Evolutionary conservation across 1,140 invertebrate species (phyloP).

Genomic region (Heliconius melpomene): DNA sequence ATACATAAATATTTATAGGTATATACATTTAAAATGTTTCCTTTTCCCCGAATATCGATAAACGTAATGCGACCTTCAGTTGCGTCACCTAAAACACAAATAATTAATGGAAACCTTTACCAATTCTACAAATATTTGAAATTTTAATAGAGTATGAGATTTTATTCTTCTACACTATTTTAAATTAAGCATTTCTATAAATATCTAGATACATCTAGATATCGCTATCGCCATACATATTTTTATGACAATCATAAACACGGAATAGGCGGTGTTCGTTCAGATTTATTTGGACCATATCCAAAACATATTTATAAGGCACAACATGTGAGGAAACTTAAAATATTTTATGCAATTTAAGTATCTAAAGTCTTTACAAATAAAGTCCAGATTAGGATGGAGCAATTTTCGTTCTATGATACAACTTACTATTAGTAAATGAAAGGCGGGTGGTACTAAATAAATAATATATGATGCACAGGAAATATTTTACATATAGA

Average conservation of each 20-base stretch:
- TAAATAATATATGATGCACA: not conserved
- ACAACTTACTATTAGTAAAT: not conserved
- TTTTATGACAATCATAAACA: slow-evolving; percentile 56
- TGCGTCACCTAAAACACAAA: too few species aligned
- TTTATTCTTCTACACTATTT: too few species aligned
- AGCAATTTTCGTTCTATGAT: not conserved
- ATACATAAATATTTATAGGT: too few species aligned
- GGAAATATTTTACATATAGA: not conserved
- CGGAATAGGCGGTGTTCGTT: slow-evolving; percentile 51
- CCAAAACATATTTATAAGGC: slow-evolving; percentile 43
- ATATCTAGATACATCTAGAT: slow-evolving; percentile 33
- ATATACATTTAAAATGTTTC: too few species aligned
- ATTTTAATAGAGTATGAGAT: too few species aligned
- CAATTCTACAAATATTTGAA: too few species aligned
- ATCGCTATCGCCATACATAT: slow-evolving; percentile 42
- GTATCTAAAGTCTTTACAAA: not conserved
- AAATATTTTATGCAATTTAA: not conserved
- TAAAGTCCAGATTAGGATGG: not conserved
- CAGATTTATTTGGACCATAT: slow-evolving; percentile 49
- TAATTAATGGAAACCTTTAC: too few species aligned
- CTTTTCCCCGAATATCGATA: too few species aligned
- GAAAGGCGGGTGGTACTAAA: not conserved
- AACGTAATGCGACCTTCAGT: too few species aligned
- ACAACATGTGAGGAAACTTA: not conserved
- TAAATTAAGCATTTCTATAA: not conserved